Conservation (phyloP, 2,113 vertebrate species). For the Climacteris rufus region DNA sequence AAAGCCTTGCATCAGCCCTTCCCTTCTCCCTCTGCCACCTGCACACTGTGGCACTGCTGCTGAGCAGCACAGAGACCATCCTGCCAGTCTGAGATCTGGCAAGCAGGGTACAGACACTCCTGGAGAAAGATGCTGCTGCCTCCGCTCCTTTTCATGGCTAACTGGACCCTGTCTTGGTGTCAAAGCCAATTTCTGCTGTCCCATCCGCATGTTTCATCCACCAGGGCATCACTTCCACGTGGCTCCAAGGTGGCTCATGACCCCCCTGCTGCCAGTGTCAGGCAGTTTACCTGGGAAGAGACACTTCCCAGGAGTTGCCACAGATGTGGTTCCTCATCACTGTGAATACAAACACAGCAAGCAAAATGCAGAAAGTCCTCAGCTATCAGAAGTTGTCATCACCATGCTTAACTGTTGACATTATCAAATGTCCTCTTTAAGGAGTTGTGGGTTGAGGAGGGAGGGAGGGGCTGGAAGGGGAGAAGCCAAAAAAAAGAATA, state of each 20-base stretch:
- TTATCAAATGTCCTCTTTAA: neutral
- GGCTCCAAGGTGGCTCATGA: neutral
- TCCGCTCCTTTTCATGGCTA: neutral
- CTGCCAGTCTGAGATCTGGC: neutral
- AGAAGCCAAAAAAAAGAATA: neutral
- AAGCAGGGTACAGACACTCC: neutral
- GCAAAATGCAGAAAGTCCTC: neutral
- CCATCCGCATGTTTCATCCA: neutral
- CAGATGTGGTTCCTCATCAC: neutral
- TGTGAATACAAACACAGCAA: neutral
- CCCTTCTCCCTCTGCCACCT: neutral
- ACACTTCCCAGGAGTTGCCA: neutral
- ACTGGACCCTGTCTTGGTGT: neutral
- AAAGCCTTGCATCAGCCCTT: neutral
- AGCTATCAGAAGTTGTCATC: neutral
- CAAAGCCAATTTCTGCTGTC: neutral
- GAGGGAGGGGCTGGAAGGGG: neutral
- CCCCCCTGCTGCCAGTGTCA: neutral
- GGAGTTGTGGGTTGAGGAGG: neutral
- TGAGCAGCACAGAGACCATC: neutral
- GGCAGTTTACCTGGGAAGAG: neutral
- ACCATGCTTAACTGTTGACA: neutral
- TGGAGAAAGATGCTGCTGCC: neutral
- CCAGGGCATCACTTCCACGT: fast-evolving
- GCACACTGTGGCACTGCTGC: neutral